Percentiles rank a stretch among this genome's conserved stretches.
These are phyloP conservation scores for Toxostoma redivivum DNA, from an alignment of 2,113 vertebrate genomes.

Conservation along the genomic window DNA sequence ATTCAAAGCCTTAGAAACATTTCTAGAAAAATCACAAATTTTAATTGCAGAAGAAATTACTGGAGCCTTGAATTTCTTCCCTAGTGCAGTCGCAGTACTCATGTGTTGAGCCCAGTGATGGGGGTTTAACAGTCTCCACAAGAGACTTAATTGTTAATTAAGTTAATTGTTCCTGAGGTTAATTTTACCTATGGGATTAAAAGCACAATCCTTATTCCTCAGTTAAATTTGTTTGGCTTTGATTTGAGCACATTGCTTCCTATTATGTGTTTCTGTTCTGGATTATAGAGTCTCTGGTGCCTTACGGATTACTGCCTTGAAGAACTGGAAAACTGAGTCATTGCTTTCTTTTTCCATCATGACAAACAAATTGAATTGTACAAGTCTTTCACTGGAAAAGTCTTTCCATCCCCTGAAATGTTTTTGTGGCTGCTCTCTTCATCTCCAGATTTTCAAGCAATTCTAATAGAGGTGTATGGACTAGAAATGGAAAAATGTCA, in stretches of 20 bases:
- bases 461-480: background rate
- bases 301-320: background rate
- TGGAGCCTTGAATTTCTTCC: background rate
- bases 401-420: background rate
- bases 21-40: background rate
- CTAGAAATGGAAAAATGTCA: background rate
- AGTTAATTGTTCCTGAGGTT: background rate
- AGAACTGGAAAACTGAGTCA: background rate
- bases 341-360: background rate
- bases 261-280: conserved; percentile 1
- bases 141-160: no score
- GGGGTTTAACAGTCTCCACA: background rate
- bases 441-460: background rate
- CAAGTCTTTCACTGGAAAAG: background rate
- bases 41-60: background rate
- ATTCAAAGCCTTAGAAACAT: background rate
- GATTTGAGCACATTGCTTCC: background rate
- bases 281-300: background rate
- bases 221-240: background rate
- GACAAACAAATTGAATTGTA: background rate
- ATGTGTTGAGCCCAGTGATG: background rate
- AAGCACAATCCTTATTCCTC: background rate
- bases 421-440: background rate
- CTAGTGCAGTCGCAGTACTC: background rate
- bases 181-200: background rate